Base-by-base conservation (phyloP, 2,888 invertebrate species). In the Pollenia amentaria region DNA sequence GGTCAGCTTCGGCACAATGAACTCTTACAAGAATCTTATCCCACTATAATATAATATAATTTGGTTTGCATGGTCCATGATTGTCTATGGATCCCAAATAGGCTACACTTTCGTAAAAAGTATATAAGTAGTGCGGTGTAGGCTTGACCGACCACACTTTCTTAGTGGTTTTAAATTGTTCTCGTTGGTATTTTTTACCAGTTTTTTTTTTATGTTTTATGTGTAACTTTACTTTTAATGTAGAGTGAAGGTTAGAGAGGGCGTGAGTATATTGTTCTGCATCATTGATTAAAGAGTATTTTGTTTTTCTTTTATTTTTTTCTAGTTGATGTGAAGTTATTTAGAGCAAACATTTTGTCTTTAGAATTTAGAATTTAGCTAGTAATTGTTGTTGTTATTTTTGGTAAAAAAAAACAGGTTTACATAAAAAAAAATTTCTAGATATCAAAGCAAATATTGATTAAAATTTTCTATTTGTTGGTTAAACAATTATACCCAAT, bases 291-390 rank as follows among this genome's bases (percentile, higher is more conserved):
- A 62, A 40, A 6, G 51, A 55, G 75, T 29, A 69, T 42, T 42
- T 64, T 38, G 16, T 55, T 44, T 64, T 62, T 48, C 14, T 42
- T 57, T 51, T 42, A 11, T 70, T 79, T 60, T 60, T 73, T 81
- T 55, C 16, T 76, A 46, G 42, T 72, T 46, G 65, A 57, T 69
- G 67, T 69, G n/a, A 82, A 82, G 75, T 76, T 82, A 82, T 76
- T 76, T 82, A 62, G 75, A 76, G 18, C 60, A 67, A 57, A 46
- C 21, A 57, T 18, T 77, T 14, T 60, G 38, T 12, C 11, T 53
- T 48, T 21, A 48, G 40, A 73, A 81, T 73, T 46, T 53, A 51
- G 70, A 73, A 60, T 60, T 62, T 64, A 55, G 55, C 21, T 55
- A 1, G n/a, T 48, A 7, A 7, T 7, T 48, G 14, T 16, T 14